phyloP scores from a whole-genome alignment of 37 sponge, comb jelly and placozoan species.

The Cliona cf. orientalis region DNA sequence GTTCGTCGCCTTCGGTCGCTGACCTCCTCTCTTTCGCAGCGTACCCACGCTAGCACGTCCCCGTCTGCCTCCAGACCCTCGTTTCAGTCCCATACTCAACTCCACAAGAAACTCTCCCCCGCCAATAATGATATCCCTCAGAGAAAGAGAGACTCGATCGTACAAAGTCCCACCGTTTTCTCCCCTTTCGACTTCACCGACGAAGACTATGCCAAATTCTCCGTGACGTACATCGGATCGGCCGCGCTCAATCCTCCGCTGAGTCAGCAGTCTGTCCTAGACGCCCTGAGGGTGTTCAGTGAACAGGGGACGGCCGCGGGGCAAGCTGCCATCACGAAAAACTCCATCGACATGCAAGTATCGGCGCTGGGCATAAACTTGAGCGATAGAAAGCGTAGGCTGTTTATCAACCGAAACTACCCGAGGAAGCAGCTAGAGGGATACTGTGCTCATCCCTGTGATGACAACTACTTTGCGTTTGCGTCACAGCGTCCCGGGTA shows the following conservation, averaged over 20 bases:
- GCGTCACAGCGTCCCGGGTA: slow-evolving; percentile 57
- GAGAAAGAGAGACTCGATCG: neutral
- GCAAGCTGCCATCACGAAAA: slow-evolving; percentile 48
- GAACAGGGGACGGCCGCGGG: slow-evolving; percentile 55
- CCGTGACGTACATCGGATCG: slow-evolving; percentile 61
- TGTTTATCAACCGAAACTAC: slow-evolving; percentile 66
- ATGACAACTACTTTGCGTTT: slow-evolving; percentile 45
- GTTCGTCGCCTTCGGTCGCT: slow-evolving; percentile 7
- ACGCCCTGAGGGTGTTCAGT: slow-evolving; percentile 38
- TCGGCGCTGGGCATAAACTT: slow-evolving; percentile 61
- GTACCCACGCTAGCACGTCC: slow-evolving; percentile 46
- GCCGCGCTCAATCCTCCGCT: slow-evolving; percentile 39
- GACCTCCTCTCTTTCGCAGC: slow-evolving; percentile 34
- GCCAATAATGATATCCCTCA: neutral
- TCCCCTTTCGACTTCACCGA: slow-evolving; percentile 39
- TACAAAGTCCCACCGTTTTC: neutral
- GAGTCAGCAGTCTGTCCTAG: slow-evolving; percentile 24
- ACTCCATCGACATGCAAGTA: slow-evolving; percentile 48
- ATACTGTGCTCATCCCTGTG: slow-evolving; percentile 27
- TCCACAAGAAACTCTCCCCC: neutral
- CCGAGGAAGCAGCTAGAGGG: slow-evolving; percentile 57
- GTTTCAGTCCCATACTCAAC: slow-evolving; percentile 22
- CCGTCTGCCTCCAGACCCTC: slow-evolving; percentile 23
- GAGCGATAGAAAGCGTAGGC: slow-evolving; percentile 37
- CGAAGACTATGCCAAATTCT: slow-evolving; percentile 61